Evolutionary conservation across 2,888 invertebrate species (phyloP).

Genomic region (Sarcophaga variegata): DNA sequence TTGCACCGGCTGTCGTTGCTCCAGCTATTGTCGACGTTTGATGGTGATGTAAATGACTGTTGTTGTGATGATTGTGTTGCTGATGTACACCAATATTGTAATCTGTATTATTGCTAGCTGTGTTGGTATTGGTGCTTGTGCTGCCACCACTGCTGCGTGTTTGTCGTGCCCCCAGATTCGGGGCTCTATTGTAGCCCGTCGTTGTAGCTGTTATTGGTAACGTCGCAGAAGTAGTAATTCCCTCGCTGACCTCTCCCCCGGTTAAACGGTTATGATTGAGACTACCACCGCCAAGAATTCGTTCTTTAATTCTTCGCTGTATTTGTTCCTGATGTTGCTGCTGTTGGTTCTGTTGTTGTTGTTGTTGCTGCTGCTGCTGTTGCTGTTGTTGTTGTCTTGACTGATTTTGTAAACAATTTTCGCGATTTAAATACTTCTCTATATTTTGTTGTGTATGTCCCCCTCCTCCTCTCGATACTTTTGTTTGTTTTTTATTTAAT

Average conservation of each 20-base stretch:
- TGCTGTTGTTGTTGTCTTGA: conserved; percentile 44
- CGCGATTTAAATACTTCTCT: conserved; percentile 46
- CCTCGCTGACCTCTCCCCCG: conserved; percentile 69
- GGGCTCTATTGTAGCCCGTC: conserved; percentile 79
- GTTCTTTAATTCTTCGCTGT: conserved; percentile 50
- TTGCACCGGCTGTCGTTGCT: conserved; percentile 47
- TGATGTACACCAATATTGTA: conserved; percentile 68
- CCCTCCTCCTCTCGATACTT: conserved; percentile 55
- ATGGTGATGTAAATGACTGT: conserved; percentile 65
- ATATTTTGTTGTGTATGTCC: conserved; percentile 15
- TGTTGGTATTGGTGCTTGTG: conserved; percentile 73
- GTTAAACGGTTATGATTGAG: conserved; percentile 57
- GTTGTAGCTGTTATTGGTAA: conserved; percentile 76
- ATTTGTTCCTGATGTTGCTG: conserved; percentile 43
- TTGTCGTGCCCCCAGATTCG: conserved; percentile 80
- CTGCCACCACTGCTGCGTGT: conserved; percentile 76
- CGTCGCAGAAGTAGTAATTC: conserved; percentile 68
- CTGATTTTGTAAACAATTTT: conserved; percentile 50
- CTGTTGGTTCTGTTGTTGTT: conserved; percentile 66
- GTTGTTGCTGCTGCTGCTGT: conserved; percentile 63
- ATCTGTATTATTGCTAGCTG: conserved; percentile 73
- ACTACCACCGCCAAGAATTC: conserved; percentile 31
- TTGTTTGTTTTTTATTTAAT: conserved; percentile 53
- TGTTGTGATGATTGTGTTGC: conserved; percentile 75
- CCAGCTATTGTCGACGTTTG: conserved; percentile 49